phyloP scores from a whole-genome alignment of 1,140 invertebrate genomes.

The Pantala flavescens region DNA sequence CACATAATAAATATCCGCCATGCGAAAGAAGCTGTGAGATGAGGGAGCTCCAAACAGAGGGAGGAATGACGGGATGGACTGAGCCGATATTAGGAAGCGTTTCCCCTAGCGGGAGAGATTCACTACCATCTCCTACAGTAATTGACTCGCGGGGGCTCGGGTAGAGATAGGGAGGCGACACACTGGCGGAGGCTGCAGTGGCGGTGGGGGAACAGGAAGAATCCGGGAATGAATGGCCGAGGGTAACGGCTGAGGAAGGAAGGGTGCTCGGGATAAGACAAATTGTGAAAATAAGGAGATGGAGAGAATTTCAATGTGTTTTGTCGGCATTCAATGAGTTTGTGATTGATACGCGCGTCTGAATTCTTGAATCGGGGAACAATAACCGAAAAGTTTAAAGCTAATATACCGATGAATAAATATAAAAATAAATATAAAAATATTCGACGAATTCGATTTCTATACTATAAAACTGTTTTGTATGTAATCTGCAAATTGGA shows the following conservation, averaged over 20 bases:
- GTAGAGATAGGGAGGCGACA: background rate
- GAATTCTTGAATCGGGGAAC: too few species aligned
- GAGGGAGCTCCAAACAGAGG: background rate
- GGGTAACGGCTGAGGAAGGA: background rate
- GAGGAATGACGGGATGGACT: background rate
- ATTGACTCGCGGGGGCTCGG: background rate
- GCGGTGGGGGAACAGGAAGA: background rate
- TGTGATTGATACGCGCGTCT: too few species aligned
- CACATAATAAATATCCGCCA: too few species aligned
- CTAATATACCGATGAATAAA: too few species aligned
- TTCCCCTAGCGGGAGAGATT: background rate
- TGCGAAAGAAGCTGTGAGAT: background rate
- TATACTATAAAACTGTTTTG: too few species aligned
- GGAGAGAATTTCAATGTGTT: too few species aligned
- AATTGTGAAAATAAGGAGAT: too few species aligned
- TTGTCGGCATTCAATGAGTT: too few species aligned
- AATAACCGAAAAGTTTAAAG: too few species aligned
- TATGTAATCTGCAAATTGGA: too few species aligned
- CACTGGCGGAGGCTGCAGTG: background rate
- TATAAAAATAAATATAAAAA: too few species aligned
- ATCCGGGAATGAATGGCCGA: background rate
- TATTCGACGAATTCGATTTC: too few species aligned
- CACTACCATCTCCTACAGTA: background rate
- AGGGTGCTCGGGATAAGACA: background rate
- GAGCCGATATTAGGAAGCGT: background rate